phyloP scores from a whole-genome alignment of 2,888 invertebrate genomes.

The Dorcus hopei region DNA sequence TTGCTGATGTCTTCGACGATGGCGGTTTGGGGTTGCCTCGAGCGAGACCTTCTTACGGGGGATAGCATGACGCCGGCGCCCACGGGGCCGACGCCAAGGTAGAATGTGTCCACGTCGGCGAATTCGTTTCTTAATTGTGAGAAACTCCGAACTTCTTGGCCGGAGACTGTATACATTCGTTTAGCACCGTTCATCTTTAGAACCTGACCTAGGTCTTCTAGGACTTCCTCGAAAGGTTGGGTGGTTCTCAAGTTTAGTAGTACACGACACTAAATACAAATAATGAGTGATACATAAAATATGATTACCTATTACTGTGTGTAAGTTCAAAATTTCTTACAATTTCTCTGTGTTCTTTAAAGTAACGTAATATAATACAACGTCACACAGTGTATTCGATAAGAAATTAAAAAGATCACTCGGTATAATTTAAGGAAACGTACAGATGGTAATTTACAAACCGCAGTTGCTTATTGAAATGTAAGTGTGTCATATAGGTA shows the following conservation, averaged over 20 bases:
- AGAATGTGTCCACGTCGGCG: constrained; percentile 88
- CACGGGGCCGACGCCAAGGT: constrained; percentile 62
- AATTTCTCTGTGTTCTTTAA: too few relatives aligned
- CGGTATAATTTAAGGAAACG: too few relatives aligned
- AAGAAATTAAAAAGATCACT: too few relatives aligned
- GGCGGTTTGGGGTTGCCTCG: constrained; percentile 57
- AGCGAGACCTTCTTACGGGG: constrained; percentile 64
- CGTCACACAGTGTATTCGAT: too few relatives aligned
- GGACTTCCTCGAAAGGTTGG: constrained; percentile 91
- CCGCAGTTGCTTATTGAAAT: too few relatives aligned
- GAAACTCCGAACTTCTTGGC: constrained; percentile 92
- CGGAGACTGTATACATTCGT: constrained; percentile 87
- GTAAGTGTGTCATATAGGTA: too few relatives aligned
- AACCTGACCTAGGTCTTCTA: constrained; percentile 89
- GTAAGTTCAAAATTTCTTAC: too few relatives aligned
- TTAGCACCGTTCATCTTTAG: constrained; percentile 88
- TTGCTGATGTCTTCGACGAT: constrained; percentile 54
- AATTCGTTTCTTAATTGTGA: constrained; percentile 91
- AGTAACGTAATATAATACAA: too few relatives aligned
- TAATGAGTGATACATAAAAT: neutral
- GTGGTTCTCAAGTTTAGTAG: constrained; percentile 87
- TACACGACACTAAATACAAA: constrained; percentile 72
- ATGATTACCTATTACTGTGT: too few relatives aligned
- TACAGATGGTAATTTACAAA: too few relatives aligned
- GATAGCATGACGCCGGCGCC: constrained; percentile 57